Evolutionary conservation across 2,888 invertebrate species (phyloP).

Genomic region (Odontocerum albicorne): DNA sequence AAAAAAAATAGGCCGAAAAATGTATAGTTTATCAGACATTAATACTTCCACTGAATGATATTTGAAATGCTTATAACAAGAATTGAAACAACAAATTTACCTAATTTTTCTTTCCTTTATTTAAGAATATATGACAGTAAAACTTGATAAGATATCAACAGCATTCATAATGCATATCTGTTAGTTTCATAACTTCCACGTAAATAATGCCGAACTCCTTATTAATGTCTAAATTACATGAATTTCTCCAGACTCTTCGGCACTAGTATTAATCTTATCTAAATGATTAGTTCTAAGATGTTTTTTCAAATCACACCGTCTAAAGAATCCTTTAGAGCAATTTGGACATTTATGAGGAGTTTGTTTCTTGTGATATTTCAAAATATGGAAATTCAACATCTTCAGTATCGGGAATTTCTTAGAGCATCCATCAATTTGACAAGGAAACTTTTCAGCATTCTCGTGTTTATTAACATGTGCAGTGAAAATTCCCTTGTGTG

Average conservation of each 20-base stretch:
- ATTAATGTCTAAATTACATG: no score
- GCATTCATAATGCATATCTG: no score
- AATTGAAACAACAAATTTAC: no score
- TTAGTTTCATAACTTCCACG: no score
- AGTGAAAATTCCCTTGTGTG: constrained; percentile 46
- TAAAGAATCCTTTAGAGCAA: constrained; percentile 51
- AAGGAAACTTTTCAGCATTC: constrained; percentile 50
- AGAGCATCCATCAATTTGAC: constrained; percentile 49
- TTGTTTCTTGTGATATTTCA: constrained; percentile 52
- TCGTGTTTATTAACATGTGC: constrained; percentile 52
- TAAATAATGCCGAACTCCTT: no score
- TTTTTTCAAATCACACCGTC: constrained; percentile 50
- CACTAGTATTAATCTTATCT: not conserved
- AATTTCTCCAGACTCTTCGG: constrained; percentile 3
- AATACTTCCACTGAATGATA: no score
- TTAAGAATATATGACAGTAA: no score
- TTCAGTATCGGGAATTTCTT: constrained; percentile 50
- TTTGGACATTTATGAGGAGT: constrained; percentile 52
- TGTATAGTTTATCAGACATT: no score
- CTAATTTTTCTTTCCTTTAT: no score
- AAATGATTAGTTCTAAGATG: constrained; percentile 39
- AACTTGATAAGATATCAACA: no score
- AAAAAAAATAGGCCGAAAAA: no score
- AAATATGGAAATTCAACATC: constrained; percentile 53
- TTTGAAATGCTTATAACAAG: no score